Evolutionary conservation across 2,888 invertebrate species (phyloP), one percentile per base, ranked within the genome.

Genomic region (Scaeva pyrastri): DNA sequence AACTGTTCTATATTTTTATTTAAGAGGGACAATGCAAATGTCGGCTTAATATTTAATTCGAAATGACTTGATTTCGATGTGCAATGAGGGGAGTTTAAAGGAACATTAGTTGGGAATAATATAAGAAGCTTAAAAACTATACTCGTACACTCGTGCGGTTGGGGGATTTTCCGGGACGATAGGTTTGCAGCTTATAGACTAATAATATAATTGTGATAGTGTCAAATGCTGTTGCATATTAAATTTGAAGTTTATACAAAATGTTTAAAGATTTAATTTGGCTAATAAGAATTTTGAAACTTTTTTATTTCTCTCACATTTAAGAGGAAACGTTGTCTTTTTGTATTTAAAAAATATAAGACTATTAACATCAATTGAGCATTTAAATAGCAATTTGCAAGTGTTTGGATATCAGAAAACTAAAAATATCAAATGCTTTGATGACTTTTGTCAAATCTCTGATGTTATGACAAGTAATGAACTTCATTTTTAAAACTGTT

Each of bases 41-140:
- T 76, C 70, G 56, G 62, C 70, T 76, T 70, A 70, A 23, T 64
- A 48, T 71, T 71, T 82, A 82, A 82, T 82, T 76, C 76, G 71
- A 43, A 66, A 26, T 50, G 82, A 82, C 70, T 76, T 76, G 41
- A 48, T 72, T 75, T 56, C 26, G 43, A 56, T 79, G 75, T 80
- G 75, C 80, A 80, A 16, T 60, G 62, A 31, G n/a, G 48, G 11
- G 43, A 1, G 43, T 14, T 11, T 2, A 21, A 16, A 16, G 12
- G 50, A 55, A 62, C 52, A 68, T 62, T 64, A 41, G 75, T 19
- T 19, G 80, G 80, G 45, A 7, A 31, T 64, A 55, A 70, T 74
- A 43, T 72, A 75, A 80, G 68, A 52, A 68, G 74, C 80, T 74
- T 74, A 52, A 10, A 39, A 12, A 8, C n/a, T n/a, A n/a, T 7